A percentile compares a stretch with the other conserved stretches of the same genome.
phyloP scores from a whole-genome alignment of 2,113 vertebrate species.

The Sarotherodon lohbergeri region DNA sequence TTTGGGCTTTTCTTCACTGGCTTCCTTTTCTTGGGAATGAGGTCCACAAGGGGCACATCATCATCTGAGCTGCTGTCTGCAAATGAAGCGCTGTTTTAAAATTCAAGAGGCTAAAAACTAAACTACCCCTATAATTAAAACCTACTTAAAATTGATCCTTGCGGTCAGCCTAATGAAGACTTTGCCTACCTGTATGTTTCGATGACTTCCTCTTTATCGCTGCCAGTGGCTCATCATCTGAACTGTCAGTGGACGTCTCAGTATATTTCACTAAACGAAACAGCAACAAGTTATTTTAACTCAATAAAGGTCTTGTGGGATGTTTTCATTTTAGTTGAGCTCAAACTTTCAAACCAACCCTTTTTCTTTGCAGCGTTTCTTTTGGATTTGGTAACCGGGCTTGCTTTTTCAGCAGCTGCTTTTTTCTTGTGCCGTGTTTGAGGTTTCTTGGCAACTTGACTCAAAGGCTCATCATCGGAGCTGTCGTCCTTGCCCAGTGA shows the following conservation, averaged over 20 bases:
- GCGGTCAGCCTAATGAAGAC: not conserved
- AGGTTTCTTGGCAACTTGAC: not conserved
- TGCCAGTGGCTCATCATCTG: constrained; percentile 25
- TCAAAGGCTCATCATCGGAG: constrained; percentile 37
- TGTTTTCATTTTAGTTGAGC: not conserved
- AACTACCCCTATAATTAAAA: not conserved
- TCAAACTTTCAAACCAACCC: not conserved
- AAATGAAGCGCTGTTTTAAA: not conserved
- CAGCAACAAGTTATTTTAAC: not conserved
- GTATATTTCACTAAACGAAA: constrained; percentile 31
- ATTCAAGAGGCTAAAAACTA: not conserved
- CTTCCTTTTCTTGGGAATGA: constrained; percentile 1
- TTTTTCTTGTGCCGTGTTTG: not conserved
- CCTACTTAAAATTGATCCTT: not conserved
- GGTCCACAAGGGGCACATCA: not conserved
- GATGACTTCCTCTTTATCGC: not conserved
- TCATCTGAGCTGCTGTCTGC: constrained; percentile 30
- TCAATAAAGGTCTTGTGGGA: not conserved
- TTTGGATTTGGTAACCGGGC: not conserved
- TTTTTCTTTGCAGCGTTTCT: constrained; percentile 20
- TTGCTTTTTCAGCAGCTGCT: not conserved
- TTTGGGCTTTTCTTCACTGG: constrained; percentile 8
- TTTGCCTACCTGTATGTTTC: not conserved
- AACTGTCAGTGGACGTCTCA: constrained; percentile 34
- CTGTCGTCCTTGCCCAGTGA: not conserved